Percentiles rank a stretch among this genome's conserved stretches.
Conservation (phyloP, 2,113 vertebrate genomes). For the Pachypanchax playfairii region DNA sequence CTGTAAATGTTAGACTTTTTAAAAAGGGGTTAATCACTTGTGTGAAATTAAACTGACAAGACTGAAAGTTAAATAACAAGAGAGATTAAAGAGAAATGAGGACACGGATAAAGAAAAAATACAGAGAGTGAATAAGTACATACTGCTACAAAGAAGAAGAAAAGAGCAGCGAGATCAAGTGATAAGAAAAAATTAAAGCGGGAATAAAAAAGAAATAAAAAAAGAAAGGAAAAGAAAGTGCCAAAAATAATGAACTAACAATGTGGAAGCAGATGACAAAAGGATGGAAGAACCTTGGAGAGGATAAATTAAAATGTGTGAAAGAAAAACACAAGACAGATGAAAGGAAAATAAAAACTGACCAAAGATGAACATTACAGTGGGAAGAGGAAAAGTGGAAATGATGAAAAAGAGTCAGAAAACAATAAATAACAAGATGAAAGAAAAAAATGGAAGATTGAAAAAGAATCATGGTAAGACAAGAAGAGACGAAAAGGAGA, state of each 20-base stretch:
- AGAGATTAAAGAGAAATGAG: neutral
- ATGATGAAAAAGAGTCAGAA: neutral
- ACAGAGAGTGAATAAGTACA: neutral
- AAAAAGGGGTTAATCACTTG: conserved; percentile 5
- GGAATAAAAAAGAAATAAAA: no score
- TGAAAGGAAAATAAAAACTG: neutral
- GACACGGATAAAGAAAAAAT: neutral
- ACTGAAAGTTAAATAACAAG: conserved; percentile 13
- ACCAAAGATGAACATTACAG: no score
- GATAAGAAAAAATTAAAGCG: neutral
- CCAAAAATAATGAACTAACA: neutral
- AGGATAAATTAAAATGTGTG: neutral
- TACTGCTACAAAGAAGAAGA: no score
- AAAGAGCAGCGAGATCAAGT: neutral
- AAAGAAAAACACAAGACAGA: neutral
- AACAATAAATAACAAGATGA: neutral
- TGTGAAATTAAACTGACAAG: conserved; percentile 14
- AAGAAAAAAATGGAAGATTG: neutral
- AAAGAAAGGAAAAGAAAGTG: neutral
- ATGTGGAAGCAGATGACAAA: neutral
- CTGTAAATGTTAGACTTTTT: neutral
- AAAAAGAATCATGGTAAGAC: neutral
- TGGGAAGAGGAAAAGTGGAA: neutral
- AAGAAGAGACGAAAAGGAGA: neutral
- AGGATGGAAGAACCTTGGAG: neutral